A percentile compares a stretch with the other conserved stretches of the same genome.
These are phyloP conservation scores for Camponotus floridanus DNA, from an alignment of 1,140 invertebrate species.

Conservation along the genomic window DNA sequence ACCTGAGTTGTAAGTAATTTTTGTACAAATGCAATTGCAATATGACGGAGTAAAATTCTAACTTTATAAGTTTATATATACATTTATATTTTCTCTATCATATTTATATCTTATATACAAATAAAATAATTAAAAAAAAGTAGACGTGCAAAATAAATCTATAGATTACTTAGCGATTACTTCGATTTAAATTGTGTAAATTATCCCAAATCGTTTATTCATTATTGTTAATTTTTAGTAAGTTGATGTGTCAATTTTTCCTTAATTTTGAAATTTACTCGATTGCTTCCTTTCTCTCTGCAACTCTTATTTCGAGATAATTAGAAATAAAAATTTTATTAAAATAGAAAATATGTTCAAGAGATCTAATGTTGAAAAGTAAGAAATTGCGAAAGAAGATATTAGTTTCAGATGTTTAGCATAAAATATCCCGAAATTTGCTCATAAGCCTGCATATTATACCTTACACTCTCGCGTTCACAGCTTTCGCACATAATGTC, in stretches of 20 bases:
- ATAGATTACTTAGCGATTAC: neutral
- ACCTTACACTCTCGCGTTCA: neutral
- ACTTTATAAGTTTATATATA: neutral
- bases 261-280: neutral
- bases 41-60: neutral
- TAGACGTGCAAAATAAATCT: neutral
- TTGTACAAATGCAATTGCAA: neutral
- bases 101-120: neutral
- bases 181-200: constrained; percentile 8
- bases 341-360: neutral
- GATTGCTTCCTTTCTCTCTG: neutral
- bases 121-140: neutral
- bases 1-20: constrained; percentile 78
- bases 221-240: constrained; percentile 3
- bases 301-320: neutral
- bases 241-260: neutral
- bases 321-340: constrained; percentile 6
- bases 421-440: constrained; percentile 2
- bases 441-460: neutral
- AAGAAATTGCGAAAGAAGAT: neutral
- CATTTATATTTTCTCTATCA: neutral
- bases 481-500: neutral
- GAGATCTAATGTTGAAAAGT: neutral
- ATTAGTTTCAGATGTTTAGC: neutral
- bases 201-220: neutral